These are phyloP conservation scores for Ceratoteleas bidentatus DNA, from an alignment of 1,140 invertebrate genomes.

Conservation along the genomic window DNA sequence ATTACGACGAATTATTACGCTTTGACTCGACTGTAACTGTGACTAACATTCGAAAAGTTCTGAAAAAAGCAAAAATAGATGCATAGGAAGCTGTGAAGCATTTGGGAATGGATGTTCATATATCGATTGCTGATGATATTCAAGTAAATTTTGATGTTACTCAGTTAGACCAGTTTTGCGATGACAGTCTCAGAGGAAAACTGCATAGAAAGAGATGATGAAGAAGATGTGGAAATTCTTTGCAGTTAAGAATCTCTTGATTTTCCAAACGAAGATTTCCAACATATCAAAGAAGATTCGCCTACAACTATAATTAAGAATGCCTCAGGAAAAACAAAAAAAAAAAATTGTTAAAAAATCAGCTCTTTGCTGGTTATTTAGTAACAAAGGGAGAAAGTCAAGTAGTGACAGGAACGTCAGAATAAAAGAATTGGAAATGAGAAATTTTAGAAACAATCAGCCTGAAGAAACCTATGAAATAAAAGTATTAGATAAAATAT, in stretches of 20 bases:
- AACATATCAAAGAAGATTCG: constrained; percentile 7
- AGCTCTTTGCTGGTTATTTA: constrained; percentile 52
- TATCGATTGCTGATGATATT: constrained; percentile 9
- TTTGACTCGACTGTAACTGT: constrained; percentile 28
- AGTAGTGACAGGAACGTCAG: constrained; percentile 14
- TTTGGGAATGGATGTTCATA: constrained; percentile 9
- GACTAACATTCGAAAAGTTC: constrained; percentile 16
- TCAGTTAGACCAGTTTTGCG: background rate
- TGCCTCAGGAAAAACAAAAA: constrained; percentile 31
- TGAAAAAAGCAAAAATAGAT: constrained; percentile 17
- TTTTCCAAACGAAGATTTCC: constrained; percentile 10
- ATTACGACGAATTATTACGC: constrained; percentile 4
- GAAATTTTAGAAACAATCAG: background rate
- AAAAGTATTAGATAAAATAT: constrained; percentile 10
- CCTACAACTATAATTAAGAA: constrained; percentile 32
- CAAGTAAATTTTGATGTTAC: constrained; percentile 10
- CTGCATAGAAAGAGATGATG: constrained; percentile 6
- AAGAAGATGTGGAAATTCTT: constrained; percentile 19
- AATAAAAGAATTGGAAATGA: constrained; percentile 9
- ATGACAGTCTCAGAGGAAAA: constrained; percentile 6
- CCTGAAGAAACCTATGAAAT: constrained; percentile 3
- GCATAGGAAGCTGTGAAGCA: constrained; percentile 24
- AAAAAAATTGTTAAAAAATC: constrained; percentile 43
- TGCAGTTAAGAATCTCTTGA: constrained; percentile 20
- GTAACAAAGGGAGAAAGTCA: constrained; percentile 16